Percentiles rank a stretch among this genome's conserved stretches.
These are phyloP conservation scores for Onthophagus sagittarius DNA, from an alignment of 2,888 invertebrate genomes.

Conservation along the genomic window DNA sequence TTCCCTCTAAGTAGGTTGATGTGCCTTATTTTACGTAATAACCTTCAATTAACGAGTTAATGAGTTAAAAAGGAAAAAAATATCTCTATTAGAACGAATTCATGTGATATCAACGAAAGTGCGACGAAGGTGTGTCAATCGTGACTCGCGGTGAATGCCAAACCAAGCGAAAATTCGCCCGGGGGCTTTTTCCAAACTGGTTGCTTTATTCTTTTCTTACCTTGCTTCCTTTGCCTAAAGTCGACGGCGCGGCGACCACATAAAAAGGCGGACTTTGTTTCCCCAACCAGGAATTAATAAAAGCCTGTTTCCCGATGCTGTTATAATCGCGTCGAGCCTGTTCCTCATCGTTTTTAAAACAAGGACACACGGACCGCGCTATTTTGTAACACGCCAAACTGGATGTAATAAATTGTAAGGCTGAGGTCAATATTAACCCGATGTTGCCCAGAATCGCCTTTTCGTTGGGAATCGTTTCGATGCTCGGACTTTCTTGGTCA, in stretches of 20 bases:
- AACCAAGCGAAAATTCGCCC: not conserved
- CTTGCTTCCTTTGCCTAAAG: conserved; percentile 30
- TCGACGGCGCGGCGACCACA: conserved; percentile 38
- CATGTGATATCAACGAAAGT: not conserved
- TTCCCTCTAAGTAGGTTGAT: too few relatives aligned
- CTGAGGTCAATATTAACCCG: conserved; percentile 57
- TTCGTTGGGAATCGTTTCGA: conserved; percentile 49
- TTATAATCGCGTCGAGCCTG: conserved; percentile 21
- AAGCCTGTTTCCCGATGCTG: conserved; percentile 40
- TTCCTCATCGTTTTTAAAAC: conserved; percentile 50
- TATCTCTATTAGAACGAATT: not conserved
- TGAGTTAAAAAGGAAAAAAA: too few relatives aligned
- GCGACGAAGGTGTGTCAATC: not conserved
- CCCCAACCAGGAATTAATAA: conserved; percentile 58
- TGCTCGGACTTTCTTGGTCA: not conserved
- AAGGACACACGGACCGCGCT: conserved; percentile 55
- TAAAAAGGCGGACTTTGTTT: conserved; percentile 46
- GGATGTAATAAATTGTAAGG: conserved; percentile 56
- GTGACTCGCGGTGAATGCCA: not conserved
- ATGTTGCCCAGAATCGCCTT: conserved; percentile 60
- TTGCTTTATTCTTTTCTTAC: conserved; percentile 22
- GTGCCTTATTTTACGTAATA: too few relatives aligned
- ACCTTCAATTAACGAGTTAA: too few relatives aligned
- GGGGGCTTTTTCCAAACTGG: not conserved
- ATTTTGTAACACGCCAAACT: conserved; percentile 54